Percentiles rank a stretch among this genome's conserved stretches.
Conservation (phyloP, 2,113 vertebrate genomes). For the Proterorhinus semilunaris region DNA sequence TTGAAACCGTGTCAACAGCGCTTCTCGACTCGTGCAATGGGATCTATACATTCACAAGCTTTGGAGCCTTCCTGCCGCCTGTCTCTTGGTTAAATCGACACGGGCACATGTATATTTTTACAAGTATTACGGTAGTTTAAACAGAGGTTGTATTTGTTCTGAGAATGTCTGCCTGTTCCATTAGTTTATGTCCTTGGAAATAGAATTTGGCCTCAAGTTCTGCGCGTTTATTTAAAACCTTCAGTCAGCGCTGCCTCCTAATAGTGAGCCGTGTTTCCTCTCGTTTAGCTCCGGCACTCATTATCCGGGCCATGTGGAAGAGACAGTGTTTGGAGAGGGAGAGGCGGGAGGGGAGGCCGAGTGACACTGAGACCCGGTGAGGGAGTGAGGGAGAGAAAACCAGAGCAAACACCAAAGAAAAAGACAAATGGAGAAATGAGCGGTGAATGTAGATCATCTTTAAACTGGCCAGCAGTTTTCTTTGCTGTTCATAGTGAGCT, state of each 20-base stretch:
- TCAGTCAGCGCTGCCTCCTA: slow-evolving; percentile 68
- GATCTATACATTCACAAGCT: slow-evolving; percentile 18
- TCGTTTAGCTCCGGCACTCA: slow-evolving; percentile 71
- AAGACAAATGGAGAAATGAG: slow-evolving; percentile 52
- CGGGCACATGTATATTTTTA: slow-evolving; percentile 62
- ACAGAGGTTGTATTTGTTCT: slow-evolving; percentile 68
- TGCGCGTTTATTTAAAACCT: slow-evolving; percentile 76
- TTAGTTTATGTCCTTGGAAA: slow-evolving; percentile 74
- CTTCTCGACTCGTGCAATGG: slow-evolving; percentile 11
- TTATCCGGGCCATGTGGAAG: slow-evolving; percentile 70
- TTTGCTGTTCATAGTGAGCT: slow-evolving; percentile 57
- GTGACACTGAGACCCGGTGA: slow-evolving; percentile 24
- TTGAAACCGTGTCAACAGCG: slow-evolving; percentile 10
- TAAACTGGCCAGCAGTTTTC: slow-evolving; percentile 67
- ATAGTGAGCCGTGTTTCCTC: slow-evolving; percentile 76
- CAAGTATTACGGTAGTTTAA: slow-evolving; percentile 70
- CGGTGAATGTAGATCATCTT: slow-evolving; percentile 60
- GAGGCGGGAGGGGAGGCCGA: slow-evolving; percentile 31
- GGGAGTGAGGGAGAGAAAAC: slow-evolving; percentile 30
- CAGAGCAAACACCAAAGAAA: slow-evolving; percentile 37
- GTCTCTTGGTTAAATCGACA: slow-evolving; percentile 47
- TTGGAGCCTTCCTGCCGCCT: slow-evolving; percentile 27
- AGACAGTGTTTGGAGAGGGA: slow-evolving; percentile 69
- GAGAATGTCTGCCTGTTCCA: slow-evolving; percentile 67
- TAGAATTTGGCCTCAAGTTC: slow-evolving; percentile 73